These are phyloP conservation scores for Brotula barbata DNA, from an alignment of 2,797 vertebrate species.

Conservation along the genomic window DNA sequence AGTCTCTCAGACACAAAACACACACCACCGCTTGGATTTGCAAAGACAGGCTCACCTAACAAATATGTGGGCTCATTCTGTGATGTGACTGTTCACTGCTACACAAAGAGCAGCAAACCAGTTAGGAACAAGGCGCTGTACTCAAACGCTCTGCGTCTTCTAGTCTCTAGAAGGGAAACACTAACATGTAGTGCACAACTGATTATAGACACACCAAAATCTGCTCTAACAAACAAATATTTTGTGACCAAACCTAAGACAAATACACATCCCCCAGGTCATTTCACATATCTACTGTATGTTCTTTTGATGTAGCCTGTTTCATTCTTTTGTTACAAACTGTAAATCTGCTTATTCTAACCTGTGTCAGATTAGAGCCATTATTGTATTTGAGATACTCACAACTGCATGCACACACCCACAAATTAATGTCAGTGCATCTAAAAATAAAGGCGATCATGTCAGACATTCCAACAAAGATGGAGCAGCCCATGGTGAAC, in stretches of 20 bases:
- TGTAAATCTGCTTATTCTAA: conserved; percentile 6
- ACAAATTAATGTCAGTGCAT: background rate
- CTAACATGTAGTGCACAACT: background rate
- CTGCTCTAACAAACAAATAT: background rate
- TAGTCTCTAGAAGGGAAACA: background rate
- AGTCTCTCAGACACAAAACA: conserved; percentile 35
- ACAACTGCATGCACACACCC: conserved; percentile 3
- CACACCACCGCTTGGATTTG: conserved; percentile 33
- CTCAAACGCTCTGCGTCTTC: no score
- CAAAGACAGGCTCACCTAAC: conserved; percentile 29
- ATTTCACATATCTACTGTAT: no score
- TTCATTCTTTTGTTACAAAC: no score
- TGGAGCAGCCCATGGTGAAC: background rate
- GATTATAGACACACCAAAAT: background rate
- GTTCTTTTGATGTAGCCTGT: no score
- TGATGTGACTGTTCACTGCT: background rate
- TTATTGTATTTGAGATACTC: conserved; percentile 17
- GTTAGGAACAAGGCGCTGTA: no score
- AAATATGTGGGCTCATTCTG: conserved; percentile 4
- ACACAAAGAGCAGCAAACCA: background rate
- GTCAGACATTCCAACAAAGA: background rate
- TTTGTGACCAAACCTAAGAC: no score
- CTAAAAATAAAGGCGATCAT: background rate
- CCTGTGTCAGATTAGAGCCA: conserved; percentile 1
- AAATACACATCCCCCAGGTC: no score